phyloP scores from a whole-genome alignment of 2,797 vertebrate species.

The Scomberomorus guttatus region DNA sequence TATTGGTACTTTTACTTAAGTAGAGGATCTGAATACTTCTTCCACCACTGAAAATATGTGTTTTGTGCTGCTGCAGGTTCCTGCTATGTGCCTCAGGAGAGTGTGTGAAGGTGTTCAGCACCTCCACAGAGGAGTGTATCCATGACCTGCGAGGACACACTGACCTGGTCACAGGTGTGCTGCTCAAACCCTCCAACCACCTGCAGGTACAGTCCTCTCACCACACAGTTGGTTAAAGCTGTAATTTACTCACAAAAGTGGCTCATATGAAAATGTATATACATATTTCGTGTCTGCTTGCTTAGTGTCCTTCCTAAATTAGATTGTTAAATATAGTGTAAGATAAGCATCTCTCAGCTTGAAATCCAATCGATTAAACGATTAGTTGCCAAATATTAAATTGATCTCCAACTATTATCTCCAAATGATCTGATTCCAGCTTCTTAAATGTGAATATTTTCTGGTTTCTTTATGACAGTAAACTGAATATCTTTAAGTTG shows the following conservation, averaged over 20 bases:
- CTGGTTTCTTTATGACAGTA: too few species aligned
- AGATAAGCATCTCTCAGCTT: too few species aligned
- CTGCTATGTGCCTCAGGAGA: slow-evolving; percentile 92
- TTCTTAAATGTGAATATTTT: too few species aligned
- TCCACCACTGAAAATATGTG: neutral
- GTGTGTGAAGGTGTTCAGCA: slow-evolving; percentile 92
- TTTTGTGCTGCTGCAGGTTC: slow-evolving; percentile 82
- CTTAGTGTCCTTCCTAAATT: neutral
- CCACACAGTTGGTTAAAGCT: neutral
- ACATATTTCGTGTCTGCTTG: too few species aligned
- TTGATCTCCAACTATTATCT: too few species aligned
- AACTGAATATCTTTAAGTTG: too few species aligned
- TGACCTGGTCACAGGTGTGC: slow-evolving; percentile 90
- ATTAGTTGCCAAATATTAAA: too few species aligned
- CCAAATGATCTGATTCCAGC: too few species aligned
- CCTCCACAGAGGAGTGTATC: slow-evolving; percentile 91
- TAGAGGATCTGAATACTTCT: neutral
- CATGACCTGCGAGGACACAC: slow-evolving; percentile 89
- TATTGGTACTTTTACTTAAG: neutral
- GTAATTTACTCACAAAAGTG: neutral
- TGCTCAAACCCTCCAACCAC: slow-evolving; percentile 91
- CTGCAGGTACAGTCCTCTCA: slow-evolving; percentile 87
- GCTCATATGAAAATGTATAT: too few species aligned
- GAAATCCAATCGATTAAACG: too few species aligned
- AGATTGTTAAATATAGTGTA: too few species aligned